Conservation (phyloP, 2,888 invertebrate genomes). For the Philopedon plagiatum region DNA sequence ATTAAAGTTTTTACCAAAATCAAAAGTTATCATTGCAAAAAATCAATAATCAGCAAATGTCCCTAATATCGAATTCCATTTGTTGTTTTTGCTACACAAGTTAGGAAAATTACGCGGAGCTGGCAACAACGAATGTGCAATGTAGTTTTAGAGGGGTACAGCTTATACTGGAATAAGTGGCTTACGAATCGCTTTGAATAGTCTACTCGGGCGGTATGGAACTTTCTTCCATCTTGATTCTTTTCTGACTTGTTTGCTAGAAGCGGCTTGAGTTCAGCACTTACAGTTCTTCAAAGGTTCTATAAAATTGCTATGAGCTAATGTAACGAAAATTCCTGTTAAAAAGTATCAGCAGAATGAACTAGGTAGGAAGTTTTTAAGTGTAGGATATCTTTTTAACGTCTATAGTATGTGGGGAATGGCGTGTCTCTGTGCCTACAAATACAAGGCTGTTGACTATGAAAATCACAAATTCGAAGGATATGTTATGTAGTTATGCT, state of each 20-base stretch:
- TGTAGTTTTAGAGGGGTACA: constrained; percentile 73
- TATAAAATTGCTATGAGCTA: constrained; percentile 61
- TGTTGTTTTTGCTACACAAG: background rate
- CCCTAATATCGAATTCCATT: background rate
- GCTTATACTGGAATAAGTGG: constrained; percentile 68
- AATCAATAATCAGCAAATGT: constrained; percentile 12
- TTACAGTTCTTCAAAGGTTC: constrained; percentile 15
- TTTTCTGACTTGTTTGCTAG: constrained; percentile 63
- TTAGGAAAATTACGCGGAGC: background rate
- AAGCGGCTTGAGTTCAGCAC: constrained; percentile 73
- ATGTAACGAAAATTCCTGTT: constrained; percentile 66
- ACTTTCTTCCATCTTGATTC: constrained; percentile 84
- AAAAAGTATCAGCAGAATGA: constrained; percentile 79
- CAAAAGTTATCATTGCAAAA: background rate
- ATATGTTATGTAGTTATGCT: constrained; percentile 68
- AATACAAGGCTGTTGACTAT: constrained; percentile 74
- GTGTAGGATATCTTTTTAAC: constrained; percentile 66
- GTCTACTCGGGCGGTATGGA: constrained; percentile 77
- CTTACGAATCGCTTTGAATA: constrained; percentile 67
- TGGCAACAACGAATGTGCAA: constrained; percentile 68
- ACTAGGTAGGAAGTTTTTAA: constrained; percentile 77
- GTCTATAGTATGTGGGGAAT: constrained; percentile 73
- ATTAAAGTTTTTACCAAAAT: background rate
- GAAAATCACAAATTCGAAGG: constrained; percentile 68
- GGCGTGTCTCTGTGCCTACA: constrained; percentile 79